Base-by-base conservation (phyloP, 2,113 vertebrate species). In the Scatophagus argus region DNA sequence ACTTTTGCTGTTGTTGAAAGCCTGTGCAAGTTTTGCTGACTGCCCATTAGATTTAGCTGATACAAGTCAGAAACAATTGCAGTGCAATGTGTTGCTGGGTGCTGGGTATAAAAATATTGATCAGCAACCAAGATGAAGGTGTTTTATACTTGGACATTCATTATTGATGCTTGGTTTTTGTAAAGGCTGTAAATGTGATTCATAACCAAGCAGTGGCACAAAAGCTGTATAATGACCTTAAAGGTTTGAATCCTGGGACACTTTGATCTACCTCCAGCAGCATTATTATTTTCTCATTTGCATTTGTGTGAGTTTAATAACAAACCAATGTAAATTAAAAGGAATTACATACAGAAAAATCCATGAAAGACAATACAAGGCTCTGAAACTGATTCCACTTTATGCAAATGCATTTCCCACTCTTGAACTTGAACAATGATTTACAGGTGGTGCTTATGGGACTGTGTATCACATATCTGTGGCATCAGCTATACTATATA, bases 11-110 rank as follows among this genome's bases (percentile, higher is more conserved):
- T 8, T 52, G 69, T 55, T 81, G 61, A 81, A 83, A 74, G 70
- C 71, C 56, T 17, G 38, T 23, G 52, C 34, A 29, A 59, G 68
- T 62, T 66, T 49, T 77, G 58, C 77, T 82, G 77, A 81, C 60
- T 66, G 58, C 32, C 62, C 55, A 32, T 64, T 68, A 65, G 65
- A 80, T 76, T 25, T 32, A 34, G 73, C 66, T 64, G 63, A 71
- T 70, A 61, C 36, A 27, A 77, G 70, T 87, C 82, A 67, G 68
- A 82, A 83, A 67, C 84, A 74, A 54, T 78, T 68, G 76, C 61
- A 16, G 17, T 74, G 87, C 73, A 64, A 36, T 6, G 47, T 68
- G 69, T 75, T 21, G 21, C 58, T 6, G 67, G 29, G 65, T 8
- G 13, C 27, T 25, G 58, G 65, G 62, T 31, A 70, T 55, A 51